Conservation (phyloP, 2,888 invertebrate genomes). For the Parnassius mnemosyne region DNA sequence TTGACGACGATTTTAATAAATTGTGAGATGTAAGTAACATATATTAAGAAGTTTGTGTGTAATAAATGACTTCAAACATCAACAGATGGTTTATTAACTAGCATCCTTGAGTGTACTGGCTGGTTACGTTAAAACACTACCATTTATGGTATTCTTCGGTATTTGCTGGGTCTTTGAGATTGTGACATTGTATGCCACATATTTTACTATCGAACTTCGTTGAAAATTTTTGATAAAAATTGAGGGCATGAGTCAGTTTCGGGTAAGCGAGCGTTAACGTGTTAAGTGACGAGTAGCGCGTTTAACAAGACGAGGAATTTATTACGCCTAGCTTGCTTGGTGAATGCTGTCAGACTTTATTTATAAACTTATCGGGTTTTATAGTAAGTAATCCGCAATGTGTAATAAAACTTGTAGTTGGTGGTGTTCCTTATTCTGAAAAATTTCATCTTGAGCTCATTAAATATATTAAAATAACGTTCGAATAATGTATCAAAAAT, state of each 20-base stretch:
- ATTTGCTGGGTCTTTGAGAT: slow-evolving; percentile 39
- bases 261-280: slow-evolving; percentile 42
- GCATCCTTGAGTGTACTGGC: slow-evolving; percentile 33
- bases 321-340: slow-evolving; percentile 40
- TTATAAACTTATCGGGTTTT: slow-evolving; percentile 23
- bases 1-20: slow-evolving; percentile 1
- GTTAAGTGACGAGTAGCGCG: slow-evolving; percentile 43
- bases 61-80: background rate
- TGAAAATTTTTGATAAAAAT: slow-evolving; percentile 46
- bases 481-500: no score
- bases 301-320: no score
- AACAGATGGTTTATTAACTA: slow-evolving; percentile 22
- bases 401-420: slow-evolving; percentile 38
- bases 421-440: slow-evolving; percentile 15
- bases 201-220: slow-evolving; percentile 29
- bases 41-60: background rate
- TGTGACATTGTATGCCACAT: slow-evolving; percentile 53
- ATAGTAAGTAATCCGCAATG: slow-evolving; percentile 32
- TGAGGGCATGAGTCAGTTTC: slow-evolving; percentile 49
- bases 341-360: slow-evolving; percentile 20
- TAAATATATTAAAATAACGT: no score
- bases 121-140: slow-evolving; percentile 45
- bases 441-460: no score
- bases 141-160: slow-evolving; percentile 57
- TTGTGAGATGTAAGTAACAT: slow-evolving; percentile 16